Evolutionary conservation across 1,140 invertebrate genomes (phyloP).

Genomic region (Drosophila nigromelanica): DNA sequence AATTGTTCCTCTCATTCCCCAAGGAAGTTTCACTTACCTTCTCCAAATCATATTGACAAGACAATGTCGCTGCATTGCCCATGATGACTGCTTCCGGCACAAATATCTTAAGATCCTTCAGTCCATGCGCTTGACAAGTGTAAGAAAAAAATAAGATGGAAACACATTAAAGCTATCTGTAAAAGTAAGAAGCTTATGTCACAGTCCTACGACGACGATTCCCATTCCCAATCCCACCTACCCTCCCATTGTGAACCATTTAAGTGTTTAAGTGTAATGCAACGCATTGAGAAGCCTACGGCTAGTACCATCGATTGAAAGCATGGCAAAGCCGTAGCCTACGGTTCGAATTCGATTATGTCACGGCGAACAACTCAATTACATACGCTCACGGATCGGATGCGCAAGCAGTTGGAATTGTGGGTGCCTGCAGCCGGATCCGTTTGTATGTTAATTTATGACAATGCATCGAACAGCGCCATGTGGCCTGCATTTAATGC

Average conservation of each 20-base stretch:
- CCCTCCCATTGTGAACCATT: conserved; percentile 1
- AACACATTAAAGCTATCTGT: conserved; percentile 35
- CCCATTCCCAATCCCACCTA: too few relatives aligned
- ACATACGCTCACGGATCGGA: conserved; percentile 42
- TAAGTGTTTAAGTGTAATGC: conserved; percentile 27
- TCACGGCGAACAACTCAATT: conserved; percentile 68
- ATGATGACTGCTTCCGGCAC: conserved; percentile 90
- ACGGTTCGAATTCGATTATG: conserved; percentile 67
- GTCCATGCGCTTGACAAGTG: conserved; percentile 78
- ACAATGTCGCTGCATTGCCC: conserved; percentile 89
- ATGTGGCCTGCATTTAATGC: conserved; percentile 57
- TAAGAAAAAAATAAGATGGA: conserved; percentile 19
- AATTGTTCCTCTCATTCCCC: background rate
- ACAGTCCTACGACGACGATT: background rate
- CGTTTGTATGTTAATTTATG: conserved; percentile 77
- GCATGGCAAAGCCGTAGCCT: conserved; percentile 4
- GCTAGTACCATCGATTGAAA: conserved; percentile 10
- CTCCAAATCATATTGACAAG: conserved; percentile 92
- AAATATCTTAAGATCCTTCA: conserved; percentile 89
- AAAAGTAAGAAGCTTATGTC: conserved; percentile 52
- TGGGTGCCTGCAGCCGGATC: conserved; percentile 33
- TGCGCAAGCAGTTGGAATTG: conserved; percentile 18
- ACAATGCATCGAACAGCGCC: conserved; percentile 33
- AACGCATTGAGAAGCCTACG: conserved; percentile 14
- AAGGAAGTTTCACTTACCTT: conserved; percentile 83